Percentiles rank a stretch among this genome's conserved stretches.
These are phyloP conservation scores for Apostichopus californicus DNA, from an alignment of 35 echinoderm and acorn worm species.

Conservation along the genomic window DNA sequence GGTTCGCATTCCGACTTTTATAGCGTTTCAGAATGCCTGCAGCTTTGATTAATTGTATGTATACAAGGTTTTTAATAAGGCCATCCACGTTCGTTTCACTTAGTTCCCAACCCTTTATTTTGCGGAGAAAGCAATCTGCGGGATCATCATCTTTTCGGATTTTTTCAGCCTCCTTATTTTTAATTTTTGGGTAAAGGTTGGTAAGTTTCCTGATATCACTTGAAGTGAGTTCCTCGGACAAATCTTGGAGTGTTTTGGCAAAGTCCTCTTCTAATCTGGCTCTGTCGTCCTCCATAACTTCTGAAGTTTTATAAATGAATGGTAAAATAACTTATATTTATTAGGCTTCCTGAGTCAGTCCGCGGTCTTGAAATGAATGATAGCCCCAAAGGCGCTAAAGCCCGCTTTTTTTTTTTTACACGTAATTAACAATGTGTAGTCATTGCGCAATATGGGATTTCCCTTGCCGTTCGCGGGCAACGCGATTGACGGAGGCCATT, in stretches of 20 bases:
- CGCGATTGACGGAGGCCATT: no score
- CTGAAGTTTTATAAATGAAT: no score
- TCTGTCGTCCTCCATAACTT: not conserved
- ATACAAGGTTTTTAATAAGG: not conserved
- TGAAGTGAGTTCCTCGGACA: not conserved
- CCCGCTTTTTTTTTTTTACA: no score
- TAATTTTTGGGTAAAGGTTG: not conserved
- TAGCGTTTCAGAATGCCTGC: not conserved
- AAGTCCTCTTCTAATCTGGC: not conserved
- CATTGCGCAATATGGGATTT: no score
- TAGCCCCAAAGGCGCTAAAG: no score
- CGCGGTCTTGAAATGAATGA: no score
- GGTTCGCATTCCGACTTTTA: not conserved
- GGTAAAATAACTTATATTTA: no score
- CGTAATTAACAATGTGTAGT: no score
- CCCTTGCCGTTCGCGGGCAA: no score
- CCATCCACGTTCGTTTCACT: not conserved
- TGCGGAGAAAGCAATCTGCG: not conserved
- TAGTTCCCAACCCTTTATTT: not conserved
- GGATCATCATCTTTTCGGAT: not conserved
- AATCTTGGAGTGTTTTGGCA: not conserved
- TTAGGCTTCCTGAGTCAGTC: no score
- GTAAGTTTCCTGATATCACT: not conserved
- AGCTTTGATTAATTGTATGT: not conserved
- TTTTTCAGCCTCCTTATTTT: not conserved